A percentile compares a stretch with the other conserved stretches of the same genome.
These are phyloP conservation scores for Loripinus fragilis DNA, from an alignment of 2,888 invertebrate genomes.

Conservation along the genomic window DNA sequence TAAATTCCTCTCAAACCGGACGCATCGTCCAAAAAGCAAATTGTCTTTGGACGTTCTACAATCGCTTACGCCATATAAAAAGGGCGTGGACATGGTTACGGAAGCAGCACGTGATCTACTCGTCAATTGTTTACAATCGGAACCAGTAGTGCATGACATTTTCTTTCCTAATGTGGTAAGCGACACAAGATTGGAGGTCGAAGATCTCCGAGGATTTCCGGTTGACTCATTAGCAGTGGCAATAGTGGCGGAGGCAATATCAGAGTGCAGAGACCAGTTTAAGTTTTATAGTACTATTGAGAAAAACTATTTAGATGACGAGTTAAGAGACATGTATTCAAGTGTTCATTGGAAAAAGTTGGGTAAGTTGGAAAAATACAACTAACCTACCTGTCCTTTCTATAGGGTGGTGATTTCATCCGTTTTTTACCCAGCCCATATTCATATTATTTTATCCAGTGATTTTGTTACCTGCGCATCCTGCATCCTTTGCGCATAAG, in stretches of 20 bases:
- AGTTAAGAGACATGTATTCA: constrained; percentile 72
- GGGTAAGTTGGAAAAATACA: constrained; percentile 76
- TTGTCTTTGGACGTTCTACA: constrained; percentile 73
- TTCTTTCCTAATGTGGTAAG: constrained; percentile 76
- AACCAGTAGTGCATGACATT: constrained; percentile 71
- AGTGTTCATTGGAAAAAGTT: constrained; percentile 81
- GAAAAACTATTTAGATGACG: constrained; percentile 66
- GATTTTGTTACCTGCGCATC: too few relatives aligned
- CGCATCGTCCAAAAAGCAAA: constrained; percentile 16
- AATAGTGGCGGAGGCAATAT: constrained; percentile 74
- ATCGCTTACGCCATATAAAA: constrained; percentile 71
- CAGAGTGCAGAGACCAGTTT: constrained; percentile 72
- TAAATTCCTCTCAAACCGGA: constrained; percentile 18
- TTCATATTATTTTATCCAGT: too few relatives aligned
- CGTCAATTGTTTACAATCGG: constrained; percentile 72
- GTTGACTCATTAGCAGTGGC: constrained; percentile 73
- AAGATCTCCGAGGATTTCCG: constrained; percentile 72
- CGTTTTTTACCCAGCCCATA: too few relatives aligned
- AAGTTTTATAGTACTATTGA: constrained; percentile 75
- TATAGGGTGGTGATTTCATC: too few relatives aligned
- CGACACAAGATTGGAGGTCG: constrained; percentile 57
- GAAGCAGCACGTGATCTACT: constrained; percentile 75
- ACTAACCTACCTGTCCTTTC: too few relatives aligned
- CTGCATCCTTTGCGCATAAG: too few relatives aligned
- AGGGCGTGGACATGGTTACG: constrained; percentile 74